Base-by-base conservation (phyloP, 2,888 invertebrate genomes). In the Lasioglossum figueresi region DNA sequence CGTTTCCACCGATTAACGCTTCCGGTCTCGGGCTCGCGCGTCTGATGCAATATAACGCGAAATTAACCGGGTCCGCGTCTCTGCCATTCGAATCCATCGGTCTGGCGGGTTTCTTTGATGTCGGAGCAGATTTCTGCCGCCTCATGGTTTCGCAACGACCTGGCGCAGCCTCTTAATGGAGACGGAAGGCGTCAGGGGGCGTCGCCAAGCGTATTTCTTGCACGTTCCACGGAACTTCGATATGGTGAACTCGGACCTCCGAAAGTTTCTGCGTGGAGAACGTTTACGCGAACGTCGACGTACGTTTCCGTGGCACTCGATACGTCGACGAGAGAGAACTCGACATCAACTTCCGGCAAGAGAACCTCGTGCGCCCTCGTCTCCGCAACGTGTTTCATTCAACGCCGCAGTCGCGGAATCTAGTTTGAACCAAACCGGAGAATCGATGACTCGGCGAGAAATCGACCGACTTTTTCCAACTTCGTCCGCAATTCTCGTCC, bases 221-320 rank as follows among this genome's bases (percentile, higher is more conserved):
- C 89, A 89, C 89, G 89, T 90, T 74, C 80, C 80, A 23, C 56
- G 75, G 77, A 90, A 90, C 83, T 88, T 82, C 82, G 76, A 86
- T 86, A 89, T 83, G 89, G 89, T 88, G 89, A 88, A 90, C 88
- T 83, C 78, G 63, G 80, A 80, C 82, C 82, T 76, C 45, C 77
- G 72, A 88, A 88, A 78, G 85, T 86, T 56, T 76, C 70, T 27
- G 8, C 59, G 85, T 56, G 88, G 82, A 31, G 63, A 90, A 88
- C 84, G 88, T 80, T 83, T 86, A 83, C 88, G 82, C 81, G 74
- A 70, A 34, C 27, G 56, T 43, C 76, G 63, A 37, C 74, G 76
- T 77, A 56, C 84, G 84, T 85, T 80, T 83, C 66, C 82, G 56
- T 82, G 82, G 78, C 77, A 81, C 86, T 86, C 85, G 82, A 86